Percentiles rank a stretch among this genome's conserved stretches.
These are phyloP conservation scores for Lottia gigantea DNA, from an alignment of 2,888 invertebrate genomes.

Conservation along the genomic window DNA sequence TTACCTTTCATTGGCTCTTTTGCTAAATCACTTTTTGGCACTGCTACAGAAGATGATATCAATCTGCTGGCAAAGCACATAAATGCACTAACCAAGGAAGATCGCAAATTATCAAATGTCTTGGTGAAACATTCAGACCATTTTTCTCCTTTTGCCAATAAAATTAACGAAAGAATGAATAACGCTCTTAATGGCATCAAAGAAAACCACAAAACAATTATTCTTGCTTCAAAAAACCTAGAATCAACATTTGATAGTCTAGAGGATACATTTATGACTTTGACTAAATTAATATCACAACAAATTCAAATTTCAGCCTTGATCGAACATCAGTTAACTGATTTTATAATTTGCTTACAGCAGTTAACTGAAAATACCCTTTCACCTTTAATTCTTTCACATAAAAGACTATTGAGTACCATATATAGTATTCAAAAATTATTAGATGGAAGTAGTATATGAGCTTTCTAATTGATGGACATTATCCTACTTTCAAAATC, in stretches of 20 bases:
- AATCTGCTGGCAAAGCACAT: conserved; percentile 8
- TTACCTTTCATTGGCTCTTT: conserved; percentile 8
- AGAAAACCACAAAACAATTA: not conserved
- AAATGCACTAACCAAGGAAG: not conserved
- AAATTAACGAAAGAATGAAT: not conserved
- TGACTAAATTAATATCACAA: not conserved
- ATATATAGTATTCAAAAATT: not conserved
- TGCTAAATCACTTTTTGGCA: not conserved
- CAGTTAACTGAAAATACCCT: conserved; percentile 12
- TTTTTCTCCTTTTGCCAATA: not conserved
- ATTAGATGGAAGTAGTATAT: too few relatives aligned
- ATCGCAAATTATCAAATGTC: not conserved
- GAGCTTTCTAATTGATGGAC: too few relatives aligned
- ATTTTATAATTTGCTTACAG: conserved; percentile 8
- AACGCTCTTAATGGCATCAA: not conserved
- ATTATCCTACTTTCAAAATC: conserved; percentile 8
- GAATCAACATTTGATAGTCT: not conserved
- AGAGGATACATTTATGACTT: not conserved
- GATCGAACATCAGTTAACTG: not conserved
- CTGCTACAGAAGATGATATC: conserved; percentile 4
- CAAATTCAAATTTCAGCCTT: conserved; percentile 2
- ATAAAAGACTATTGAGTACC: not conserved
- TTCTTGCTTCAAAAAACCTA: not conserved
- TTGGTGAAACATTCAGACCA: not conserved
- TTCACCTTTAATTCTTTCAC: conserved; percentile 12